Evolutionary conservation across 37 sponge, comb jelly and placozoan species (phyloP), one percentile per base, ranked within the genome.

Genomic region (Dysidea cf. avara): DNA sequence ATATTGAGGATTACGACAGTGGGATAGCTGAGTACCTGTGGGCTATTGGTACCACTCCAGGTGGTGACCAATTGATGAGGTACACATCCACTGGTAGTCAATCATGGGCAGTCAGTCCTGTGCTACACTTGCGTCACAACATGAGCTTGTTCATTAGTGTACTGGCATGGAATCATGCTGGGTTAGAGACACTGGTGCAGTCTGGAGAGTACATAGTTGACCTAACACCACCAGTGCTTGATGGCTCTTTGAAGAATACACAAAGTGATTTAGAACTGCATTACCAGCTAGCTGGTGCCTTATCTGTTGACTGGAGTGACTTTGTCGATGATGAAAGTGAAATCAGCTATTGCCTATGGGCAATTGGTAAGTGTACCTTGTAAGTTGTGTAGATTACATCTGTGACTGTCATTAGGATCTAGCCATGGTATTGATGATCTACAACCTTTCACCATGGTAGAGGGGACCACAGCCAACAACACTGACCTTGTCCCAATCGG

Each of bases 11-110:
- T 48, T 39, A 39, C 29, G 71, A 85, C 58, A 78, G 80, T 72
- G 83, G 92, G 18, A 28, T 86, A 32, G 18, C 53, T 13, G 74
- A 77, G 68, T 78, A 78, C 60, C 14, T 33, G 56, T 91, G 77
- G 77, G 86, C 87, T 31, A 33, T 91, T 13, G 92, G 92, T 20
- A 91, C 80, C 4, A 66, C 57, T 20, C 69, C 74, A 16, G 83
- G 87, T 5, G 92, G 92, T 0, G 65, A 77, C 18, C 92, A 91
- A 59, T 48, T 78, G 32, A 74, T 73, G 43, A 29, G 31, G 22
- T 91, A 73, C 43, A 43, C 61, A 7, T 81, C 83, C 18, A 77
- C 81, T 60, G 83, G 83, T 11, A 58, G 3, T 4, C 25, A 51
- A 18, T 38, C 32, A 13, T 74, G 75, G 52, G 86, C 59, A 24